phyloP scores from a whole-genome alignment of 2,797 vertebrate species.

The Discoglossus pictus region DNA sequence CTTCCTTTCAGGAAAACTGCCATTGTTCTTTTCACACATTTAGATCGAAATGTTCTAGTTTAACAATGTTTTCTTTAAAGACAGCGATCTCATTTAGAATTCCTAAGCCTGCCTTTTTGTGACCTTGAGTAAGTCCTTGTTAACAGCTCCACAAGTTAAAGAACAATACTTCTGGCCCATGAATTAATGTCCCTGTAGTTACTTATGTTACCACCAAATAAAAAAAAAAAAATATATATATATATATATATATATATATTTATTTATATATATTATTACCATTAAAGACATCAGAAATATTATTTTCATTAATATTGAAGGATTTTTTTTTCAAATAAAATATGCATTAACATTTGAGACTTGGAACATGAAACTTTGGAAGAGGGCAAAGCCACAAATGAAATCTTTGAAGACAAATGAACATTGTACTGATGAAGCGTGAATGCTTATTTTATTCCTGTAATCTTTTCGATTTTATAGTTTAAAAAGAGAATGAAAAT shows the following conservation, averaged over 20 bases:
- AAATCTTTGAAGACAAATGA: not conserved
- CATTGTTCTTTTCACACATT: no score
- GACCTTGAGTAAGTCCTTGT: conserved; percentile 21
- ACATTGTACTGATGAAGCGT: not conserved
- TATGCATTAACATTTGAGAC: not conserved
- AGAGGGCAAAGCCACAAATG: not conserved
- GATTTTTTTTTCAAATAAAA: conserved; percentile 2
- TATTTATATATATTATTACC: no score
- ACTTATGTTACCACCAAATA: not conserved
- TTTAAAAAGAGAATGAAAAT: conserved; percentile 16
- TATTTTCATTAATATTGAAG: no score
- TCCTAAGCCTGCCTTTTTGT: conserved; percentile 1
- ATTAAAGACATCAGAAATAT: no score
- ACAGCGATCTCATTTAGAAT: conserved; percentile 11
- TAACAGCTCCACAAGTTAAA: conserved; percentile 3
- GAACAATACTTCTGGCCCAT: not conserved
- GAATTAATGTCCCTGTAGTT: not conserved
- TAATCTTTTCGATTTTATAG: not conserved
- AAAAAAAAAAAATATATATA: not conserved
- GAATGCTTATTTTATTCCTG: not conserved
- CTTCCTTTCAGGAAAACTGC: no score
- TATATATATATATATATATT: no score
- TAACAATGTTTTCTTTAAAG: conserved; percentile 16
- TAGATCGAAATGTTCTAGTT: no score
- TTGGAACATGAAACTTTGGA: not conserved